phyloP scores from a whole-genome alignment of 1,140 invertebrate genomes.

The Lethocerus indicus region DNA sequence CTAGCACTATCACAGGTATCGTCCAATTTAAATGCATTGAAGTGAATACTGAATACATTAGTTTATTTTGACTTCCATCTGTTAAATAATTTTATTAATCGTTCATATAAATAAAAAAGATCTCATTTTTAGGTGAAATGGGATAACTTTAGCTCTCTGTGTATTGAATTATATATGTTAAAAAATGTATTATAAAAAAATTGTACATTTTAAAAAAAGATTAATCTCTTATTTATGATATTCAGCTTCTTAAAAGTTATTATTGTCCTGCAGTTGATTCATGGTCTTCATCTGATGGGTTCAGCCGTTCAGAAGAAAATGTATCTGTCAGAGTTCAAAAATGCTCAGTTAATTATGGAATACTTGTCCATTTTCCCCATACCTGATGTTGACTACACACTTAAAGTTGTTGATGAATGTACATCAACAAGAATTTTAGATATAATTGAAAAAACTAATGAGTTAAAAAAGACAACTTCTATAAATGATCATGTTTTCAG shows the following conservation, averaged over 20 bases:
- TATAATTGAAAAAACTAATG: not conserved
- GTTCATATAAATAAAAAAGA: too few relatives aligned
- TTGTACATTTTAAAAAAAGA: conserved; percentile 25
- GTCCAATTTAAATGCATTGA: too few relatives aligned
- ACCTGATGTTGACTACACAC: not conserved
- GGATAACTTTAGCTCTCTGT: too few relatives aligned
- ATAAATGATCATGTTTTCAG: too few relatives aligned
- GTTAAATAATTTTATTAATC: too few relatives aligned
- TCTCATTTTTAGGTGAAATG: too few relatives aligned
- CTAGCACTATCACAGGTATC: conserved; percentile 38
- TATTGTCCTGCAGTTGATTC: conserved; percentile 10
- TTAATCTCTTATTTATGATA: conserved; percentile 13
- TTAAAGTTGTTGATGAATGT: conserved; percentile 8
- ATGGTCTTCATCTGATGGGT: conserved; percentile 11
- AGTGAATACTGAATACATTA: too few relatives aligned
- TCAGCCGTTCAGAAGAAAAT: conserved; percentile 3
- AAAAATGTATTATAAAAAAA: too few relatives aligned
- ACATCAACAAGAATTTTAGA: not conserved
- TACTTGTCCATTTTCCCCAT: conserved; percentile 12
- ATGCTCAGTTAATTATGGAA: conserved; percentile 1
- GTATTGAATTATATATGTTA: too few relatives aligned
- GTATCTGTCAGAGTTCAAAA: not conserved
- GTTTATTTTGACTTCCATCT: too few relatives aligned
- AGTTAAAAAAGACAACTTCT: not conserved
- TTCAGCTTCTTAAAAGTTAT: not conserved